A percentile compares a stretch with the other conserved stretches of the same genome.
Evolutionary conservation across 2,113 vertebrate species (phyloP).

Genomic region (Ia io): DNA sequence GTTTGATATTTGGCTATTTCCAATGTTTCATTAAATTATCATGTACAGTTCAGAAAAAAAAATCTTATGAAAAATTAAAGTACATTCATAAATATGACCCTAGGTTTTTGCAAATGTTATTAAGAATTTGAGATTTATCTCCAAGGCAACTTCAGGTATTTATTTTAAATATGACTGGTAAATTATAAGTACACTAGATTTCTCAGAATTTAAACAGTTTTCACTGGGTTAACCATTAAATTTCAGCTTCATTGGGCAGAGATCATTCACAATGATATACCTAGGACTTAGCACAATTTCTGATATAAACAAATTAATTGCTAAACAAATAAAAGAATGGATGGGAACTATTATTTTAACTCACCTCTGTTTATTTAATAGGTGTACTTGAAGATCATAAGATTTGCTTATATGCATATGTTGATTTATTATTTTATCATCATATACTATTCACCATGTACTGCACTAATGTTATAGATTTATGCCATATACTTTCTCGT

Average conservation of each 20-base stretch:
- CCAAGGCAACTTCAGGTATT: not conserved
- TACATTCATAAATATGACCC: not conserved
- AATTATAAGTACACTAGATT: not conserved
- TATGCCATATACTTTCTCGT: not conserved
- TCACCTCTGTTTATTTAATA: not conserved
- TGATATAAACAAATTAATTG: not conserved
- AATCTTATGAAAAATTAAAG: not conserved
- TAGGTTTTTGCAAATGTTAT: not conserved
- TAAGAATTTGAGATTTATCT: not conserved
- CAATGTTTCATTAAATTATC: not conserved
- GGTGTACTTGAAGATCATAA: not conserved
- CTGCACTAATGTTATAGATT: not conserved
- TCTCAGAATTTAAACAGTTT: not conserved
- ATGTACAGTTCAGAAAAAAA: not conserved
- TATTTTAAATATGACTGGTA: not conserved
- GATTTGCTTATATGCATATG: not conserved
- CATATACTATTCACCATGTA: not conserved
- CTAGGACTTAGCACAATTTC: not conserved
- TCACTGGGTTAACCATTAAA: not conserved
- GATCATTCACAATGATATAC: not conserved
- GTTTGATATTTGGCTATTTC: not conserved
- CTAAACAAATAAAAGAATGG: not conserved
- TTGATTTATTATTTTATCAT: not conserved
- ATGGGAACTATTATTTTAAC: not conserved
- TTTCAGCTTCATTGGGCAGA: not conserved